Evolutionary conservation across 2,888 invertebrate genomes (phyloP).

Genomic region (Stenurella melanura): DNA sequence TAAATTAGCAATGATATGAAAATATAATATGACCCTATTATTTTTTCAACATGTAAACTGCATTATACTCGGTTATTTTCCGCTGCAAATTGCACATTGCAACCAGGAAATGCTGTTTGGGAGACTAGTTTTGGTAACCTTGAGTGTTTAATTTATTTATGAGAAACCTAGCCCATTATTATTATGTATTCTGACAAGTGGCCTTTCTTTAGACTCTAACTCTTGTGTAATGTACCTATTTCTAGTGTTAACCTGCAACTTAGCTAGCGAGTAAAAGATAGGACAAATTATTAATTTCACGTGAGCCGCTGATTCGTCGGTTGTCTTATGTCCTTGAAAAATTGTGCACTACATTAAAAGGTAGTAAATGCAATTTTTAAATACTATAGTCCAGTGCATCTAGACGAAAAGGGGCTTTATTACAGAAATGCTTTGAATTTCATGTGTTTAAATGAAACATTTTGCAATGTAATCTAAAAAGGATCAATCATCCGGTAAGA

Average conservation of each 20-base stretch:
- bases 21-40: not conserved
- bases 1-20: too few relatives aligned
- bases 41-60: constrained; percentile 2
- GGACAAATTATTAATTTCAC: not conserved
- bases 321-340: too few relatives aligned
- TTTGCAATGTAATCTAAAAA: too few relatives aligned
- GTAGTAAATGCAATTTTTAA: too few relatives aligned
- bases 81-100: constrained; percentile 3
- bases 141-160: constrained; percentile 70
- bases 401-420: too few relatives aligned
- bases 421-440: too few relatives aligned
- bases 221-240: not conserved
- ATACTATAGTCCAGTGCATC: too few relatives aligned
- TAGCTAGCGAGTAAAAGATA: not conserved
- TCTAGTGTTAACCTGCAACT: not conserved
- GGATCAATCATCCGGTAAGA: too few relatives aligned
- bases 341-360: too few relatives aligned
- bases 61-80: not conserved
- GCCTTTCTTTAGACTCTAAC: constrained; percentile 50
- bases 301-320: not conserved
- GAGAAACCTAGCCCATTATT: constrained; percentile 70
- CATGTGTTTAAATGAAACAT: too few relatives aligned
- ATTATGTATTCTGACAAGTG: constrained; percentile 66
- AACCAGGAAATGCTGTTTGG: constrained; percentile 4
- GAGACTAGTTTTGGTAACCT: constrained; percentile 67